These are phyloP conservation scores for Hermaeophaga mercurialis DNA, from an alignment of 2,888 invertebrate genomes.

Conservation along the genomic window DNA sequence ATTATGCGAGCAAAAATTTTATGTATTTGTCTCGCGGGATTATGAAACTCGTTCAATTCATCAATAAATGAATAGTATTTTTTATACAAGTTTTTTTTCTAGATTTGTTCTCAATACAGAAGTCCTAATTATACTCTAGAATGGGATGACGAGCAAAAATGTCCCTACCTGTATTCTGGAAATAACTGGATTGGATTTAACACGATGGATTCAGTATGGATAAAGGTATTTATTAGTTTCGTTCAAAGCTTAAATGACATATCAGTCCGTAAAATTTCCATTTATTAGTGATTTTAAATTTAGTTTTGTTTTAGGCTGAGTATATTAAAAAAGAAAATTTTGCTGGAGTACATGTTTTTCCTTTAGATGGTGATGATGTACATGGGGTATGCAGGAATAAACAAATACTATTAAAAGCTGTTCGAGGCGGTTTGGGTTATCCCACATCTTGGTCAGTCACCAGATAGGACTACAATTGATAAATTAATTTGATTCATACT, in stretches of 20 bases:
- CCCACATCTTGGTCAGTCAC: not conserved
- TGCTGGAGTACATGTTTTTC: constrained; percentile 38
- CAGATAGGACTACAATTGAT: not conserved
- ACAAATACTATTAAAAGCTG: constrained; percentile 30
- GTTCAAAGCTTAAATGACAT: too few relatives aligned
- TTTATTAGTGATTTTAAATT: too few relatives aligned
- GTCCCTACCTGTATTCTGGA: constrained; percentile 33
- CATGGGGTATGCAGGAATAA: constrained; percentile 36
- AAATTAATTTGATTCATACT: too few relatives aligned
- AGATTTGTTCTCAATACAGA: constrained; percentile 35
- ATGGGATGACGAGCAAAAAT: constrained; percentile 39
- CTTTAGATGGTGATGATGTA: constrained; percentile 40
- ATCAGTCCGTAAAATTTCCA: too few relatives aligned
- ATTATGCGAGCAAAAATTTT: too few relatives aligned
- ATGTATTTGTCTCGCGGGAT: too few relatives aligned
- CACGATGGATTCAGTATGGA: constrained; percentile 31
- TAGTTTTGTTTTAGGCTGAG: constrained; percentile 30
- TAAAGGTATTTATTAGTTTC: constrained; percentile 30
- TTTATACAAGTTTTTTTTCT: too few relatives aligned
- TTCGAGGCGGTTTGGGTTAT: constrained; percentile 21
- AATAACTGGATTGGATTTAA: constrained; percentile 41
- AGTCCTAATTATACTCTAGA: constrained; percentile 26
- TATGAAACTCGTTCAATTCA: too few relatives aligned
- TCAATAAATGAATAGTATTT: too few relatives aligned
- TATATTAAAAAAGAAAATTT: constrained; percentile 37